phyloP scores from a whole-genome alignment of 2,113 vertebrate species.

The Bothrops jararaca region DNA sequence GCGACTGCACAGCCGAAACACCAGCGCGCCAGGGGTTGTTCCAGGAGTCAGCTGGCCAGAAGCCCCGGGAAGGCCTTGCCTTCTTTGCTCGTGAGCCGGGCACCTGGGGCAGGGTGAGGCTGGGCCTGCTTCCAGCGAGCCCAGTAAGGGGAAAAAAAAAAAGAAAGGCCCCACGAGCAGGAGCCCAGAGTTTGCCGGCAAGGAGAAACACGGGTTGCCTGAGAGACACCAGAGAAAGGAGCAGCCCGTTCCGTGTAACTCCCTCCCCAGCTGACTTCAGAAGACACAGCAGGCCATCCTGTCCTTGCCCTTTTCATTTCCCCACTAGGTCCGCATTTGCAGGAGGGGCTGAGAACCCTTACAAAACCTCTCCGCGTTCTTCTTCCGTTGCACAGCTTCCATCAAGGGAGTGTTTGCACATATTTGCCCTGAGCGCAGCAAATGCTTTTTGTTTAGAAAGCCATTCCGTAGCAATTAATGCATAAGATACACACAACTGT shows the following conservation, averaged over 20 bases:
- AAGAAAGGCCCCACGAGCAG: background rate
- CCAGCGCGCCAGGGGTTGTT: background rate
- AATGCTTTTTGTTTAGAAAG: background rate
- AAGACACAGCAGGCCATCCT: background rate
- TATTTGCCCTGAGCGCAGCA: no score
- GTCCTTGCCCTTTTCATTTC: background rate
- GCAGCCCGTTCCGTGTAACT: no score
- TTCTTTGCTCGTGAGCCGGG: background rate
- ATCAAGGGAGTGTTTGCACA: background rate
- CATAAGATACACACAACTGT: background rate
- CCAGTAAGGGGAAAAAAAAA: background rate
- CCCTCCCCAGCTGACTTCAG: background rate
- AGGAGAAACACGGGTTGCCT: background rate
- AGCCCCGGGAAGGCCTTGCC: background rate
- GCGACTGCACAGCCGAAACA: background rate
- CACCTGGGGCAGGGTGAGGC: background rate
- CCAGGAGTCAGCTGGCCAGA: no score
- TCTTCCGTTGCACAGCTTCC: background rate
- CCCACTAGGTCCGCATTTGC: background rate
- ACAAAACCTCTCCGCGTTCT: no score
- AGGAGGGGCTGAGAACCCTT: background rate
- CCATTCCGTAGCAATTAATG: background rate
- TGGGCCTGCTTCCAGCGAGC: background rate
- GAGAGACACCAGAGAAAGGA: background rate
- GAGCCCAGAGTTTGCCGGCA: background rate